Evolutionary conservation across 1,140 invertebrate genomes (phyloP), one percentile per base, ranked within the genome.

Genomic region (Drosophila paulistorum): DNA sequence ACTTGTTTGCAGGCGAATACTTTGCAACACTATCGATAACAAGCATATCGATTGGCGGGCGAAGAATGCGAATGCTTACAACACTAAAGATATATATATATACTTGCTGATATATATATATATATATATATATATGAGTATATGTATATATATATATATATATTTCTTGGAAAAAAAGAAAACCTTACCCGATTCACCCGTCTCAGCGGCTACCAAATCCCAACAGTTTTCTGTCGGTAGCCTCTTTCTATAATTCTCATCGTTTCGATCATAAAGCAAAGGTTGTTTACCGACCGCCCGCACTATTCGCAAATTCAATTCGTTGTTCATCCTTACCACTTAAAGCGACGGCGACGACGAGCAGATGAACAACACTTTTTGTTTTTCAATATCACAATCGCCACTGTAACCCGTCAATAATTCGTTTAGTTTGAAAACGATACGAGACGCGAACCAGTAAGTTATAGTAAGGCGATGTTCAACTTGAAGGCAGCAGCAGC

Each of bases 241-340:
- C 48, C 80, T 81, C 70, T 87, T 87, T 63, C 80, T 79, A 73
- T 87, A 77, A 60, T 71, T 61, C 57, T 74, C 84, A 33, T 74
- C 39, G 39, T 9, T 41, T 55, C 68, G 72, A 87, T 87, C 84
- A 61, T 83, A 87, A n/a, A 89, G 63, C 41, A 64, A 35, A 0
- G 83, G 13, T 33, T 89, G 76, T 39, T 68, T 83, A n/a, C 57
- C 55, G 11, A 87, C 71, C 33, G 84, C 73, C 45, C 68, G 79
- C 63, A 82, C 70, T 30, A 87, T 26, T 63, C 55, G 35, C 3
- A 68, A n/a, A 57, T 82, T 86, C 13, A 33, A 54, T 57, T 59
- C 68, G 41, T 20, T 51, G 41, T 20, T 51, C 20, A 30, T 48
- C 11, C 37, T 11, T 11, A 63, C 20, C 30, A 55, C 66, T 63